phyloP scores from a whole-genome alignment of 53 echinoderm and acorn worm genomes.

The Stichopus horrens region DNA sequence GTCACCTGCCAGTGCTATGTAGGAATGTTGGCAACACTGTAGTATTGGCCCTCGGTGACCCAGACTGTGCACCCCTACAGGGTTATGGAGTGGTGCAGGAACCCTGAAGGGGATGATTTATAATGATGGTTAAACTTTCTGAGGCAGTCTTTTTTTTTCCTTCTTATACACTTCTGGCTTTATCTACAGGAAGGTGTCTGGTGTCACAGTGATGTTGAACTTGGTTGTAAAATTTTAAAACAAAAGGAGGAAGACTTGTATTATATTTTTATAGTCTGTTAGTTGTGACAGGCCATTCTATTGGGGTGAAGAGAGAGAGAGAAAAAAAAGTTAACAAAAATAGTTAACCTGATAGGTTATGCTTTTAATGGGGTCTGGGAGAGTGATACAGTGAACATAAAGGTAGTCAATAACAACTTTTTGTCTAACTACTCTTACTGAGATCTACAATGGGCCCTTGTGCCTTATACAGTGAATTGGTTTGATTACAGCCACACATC shows the following conservation, averaged over 20 bases:
- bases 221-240: background rate
- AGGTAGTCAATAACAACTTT: too few species aligned
- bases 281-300: background rate
- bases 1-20: background rate
- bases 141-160: background rate
- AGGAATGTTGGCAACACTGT: background rate
- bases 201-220: background rate
- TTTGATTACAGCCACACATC: too few species aligned
- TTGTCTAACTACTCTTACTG: too few species aligned
- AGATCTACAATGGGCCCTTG: too few species aligned
- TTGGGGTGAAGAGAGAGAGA: too few species aligned
- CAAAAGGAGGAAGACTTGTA: background rate
- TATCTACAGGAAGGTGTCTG: background rate
- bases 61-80: background rate
- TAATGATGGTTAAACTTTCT: background rate
- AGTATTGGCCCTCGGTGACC: background rate
- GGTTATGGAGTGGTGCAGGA: background rate
- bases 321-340: too few species aligned
- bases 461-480: too few species aligned
- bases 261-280: conserved; percentile 4
- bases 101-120: background rate
- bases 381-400: too few species aligned
- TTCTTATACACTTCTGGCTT: too few species aligned
- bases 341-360: too few species aligned
- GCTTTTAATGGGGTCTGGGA: too few species aligned